Conservation (phyloP, 2,888 invertebrate species). For the Villa cingulata region DNA sequence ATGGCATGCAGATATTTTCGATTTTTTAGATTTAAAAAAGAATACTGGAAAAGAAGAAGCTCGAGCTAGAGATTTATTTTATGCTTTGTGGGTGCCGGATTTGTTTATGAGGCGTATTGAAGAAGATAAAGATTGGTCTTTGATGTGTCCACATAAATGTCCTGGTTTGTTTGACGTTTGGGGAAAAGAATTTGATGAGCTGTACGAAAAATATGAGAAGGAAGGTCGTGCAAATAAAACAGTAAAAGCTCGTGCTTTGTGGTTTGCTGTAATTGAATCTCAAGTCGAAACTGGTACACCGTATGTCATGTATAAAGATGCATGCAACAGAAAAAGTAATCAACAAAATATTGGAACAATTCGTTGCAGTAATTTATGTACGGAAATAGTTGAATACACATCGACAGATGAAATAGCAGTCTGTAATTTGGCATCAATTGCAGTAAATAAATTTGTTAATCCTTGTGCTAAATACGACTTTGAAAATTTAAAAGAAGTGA, state of each 20-base stretch:
- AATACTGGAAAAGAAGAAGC: slow-evolving; percentile 86
- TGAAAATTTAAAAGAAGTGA: slow-evolving; percentile 60
- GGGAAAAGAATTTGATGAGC: slow-evolving; percentile 78
- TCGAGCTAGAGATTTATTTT: slow-evolving; percentile 82
- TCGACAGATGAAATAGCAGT: slow-evolving; percentile 81
- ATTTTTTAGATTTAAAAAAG: slow-evolving; percentile 79
- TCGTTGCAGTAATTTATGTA: slow-evolving; percentile 88
- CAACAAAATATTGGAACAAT: slow-evolving; percentile 93
- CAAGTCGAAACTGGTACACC: slow-evolving; percentile 93
- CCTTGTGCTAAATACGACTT: slow-evolving; percentile 52
- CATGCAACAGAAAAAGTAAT: slow-evolving; percentile 87
- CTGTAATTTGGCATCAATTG: slow-evolving; percentile 88
- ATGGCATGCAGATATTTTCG: slow-evolving; percentile 91
- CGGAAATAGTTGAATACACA: slow-evolving; percentile 87
- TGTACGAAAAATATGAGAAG: slow-evolving; percentile 70
- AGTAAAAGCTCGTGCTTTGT: slow-evolving; percentile 66
- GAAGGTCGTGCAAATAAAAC: slow-evolving; percentile 51
- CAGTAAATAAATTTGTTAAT: slow-evolving; percentile 78
- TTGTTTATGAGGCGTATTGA: slow-evolving; percentile 87
- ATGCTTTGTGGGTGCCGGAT: slow-evolving; percentile 91
- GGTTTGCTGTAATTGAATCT: slow-evolving; percentile 79
- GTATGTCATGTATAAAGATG: slow-evolving; percentile 86
- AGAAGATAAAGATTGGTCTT: slow-evolving; percentile 63
- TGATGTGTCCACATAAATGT: slow-evolving; percentile 87
- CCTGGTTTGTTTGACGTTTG: slow-evolving; percentile 77